Conservation (phyloP, 2,113 vertebrate genomes). For the Scolopax mira region DNA sequence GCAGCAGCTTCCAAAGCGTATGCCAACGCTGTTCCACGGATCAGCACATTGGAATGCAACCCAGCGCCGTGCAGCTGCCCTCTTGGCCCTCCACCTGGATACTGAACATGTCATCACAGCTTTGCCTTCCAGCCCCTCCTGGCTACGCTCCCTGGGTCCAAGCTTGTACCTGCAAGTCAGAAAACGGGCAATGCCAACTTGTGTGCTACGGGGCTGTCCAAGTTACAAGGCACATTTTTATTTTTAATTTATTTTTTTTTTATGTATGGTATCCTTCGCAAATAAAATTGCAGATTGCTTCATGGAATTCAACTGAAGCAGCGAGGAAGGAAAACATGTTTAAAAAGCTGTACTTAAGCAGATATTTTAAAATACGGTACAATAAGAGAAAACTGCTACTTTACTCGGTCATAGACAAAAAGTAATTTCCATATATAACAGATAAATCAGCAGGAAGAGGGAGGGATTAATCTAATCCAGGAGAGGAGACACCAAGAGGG, state of each 20-base stretch:
- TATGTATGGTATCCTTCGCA: background rate
- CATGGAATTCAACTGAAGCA: background rate
- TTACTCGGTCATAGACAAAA: background rate
- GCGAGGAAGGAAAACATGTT: background rate
- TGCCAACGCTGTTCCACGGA: slow-evolving; percentile 52
- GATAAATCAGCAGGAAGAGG: background rate
- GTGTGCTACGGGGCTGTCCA: slow-evolving; percentile 48
- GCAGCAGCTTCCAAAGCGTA: slow-evolving; percentile 53
- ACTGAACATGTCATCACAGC: slow-evolving; percentile 58
- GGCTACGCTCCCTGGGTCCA: slow-evolving; percentile 58
- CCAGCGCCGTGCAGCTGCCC: slow-evolving; percentile 41
- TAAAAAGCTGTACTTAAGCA: background rate
- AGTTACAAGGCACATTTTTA: slow-evolving; percentile 47
- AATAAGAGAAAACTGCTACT: background rate
- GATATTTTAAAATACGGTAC: background rate
- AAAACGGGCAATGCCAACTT: slow-evolving; percentile 51
- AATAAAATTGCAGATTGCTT: background rate
- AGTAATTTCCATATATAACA: background rate
- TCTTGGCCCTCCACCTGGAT: slow-evolving; percentile 63
- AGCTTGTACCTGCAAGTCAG: slow-evolving; percentile 68
- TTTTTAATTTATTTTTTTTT: background rate
- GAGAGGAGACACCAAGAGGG: background rate
- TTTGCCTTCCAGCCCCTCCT: slow-evolving; percentile 60
- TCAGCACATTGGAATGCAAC: slow-evolving; percentile 55
- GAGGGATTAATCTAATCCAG: background rate